Evolutionary conservation across 2,888 invertebrate genomes (phyloP), one percentile per base, ranked within the genome.

Genomic region (Sarcophaga carnaria): DNA sequence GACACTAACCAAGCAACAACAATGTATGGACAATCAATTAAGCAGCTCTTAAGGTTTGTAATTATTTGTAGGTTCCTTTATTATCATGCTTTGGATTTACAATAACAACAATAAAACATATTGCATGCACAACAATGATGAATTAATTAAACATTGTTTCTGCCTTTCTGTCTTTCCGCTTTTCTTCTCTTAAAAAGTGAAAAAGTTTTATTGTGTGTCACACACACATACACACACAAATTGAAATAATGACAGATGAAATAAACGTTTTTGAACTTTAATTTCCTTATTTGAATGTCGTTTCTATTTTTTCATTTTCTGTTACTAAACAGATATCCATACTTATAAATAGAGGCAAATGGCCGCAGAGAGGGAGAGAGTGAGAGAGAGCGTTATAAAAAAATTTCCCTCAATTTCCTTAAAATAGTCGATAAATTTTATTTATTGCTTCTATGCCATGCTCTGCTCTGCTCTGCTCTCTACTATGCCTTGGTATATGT

Each of bases 331-430:
- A 4, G 17, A 17, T 12, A 67, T n/a, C 2, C 17, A 67, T n/a
- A 6, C 17, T 66, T 45, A 37, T 4, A 49, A 49, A 14, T 5
- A 37, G 6, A 0, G 8, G 54, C 12, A 54, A 54, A 17, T 17
- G 17, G 54, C 12, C 17, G 4, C 14, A 14, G 54, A 54, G 54
- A 54, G 37, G 2, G 37, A 8, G 37, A 37, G 8, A 37, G 37
- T 1, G 37, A 8, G 37, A 10, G 37, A 37, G 37, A 2, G 37
- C 8, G 37, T 37, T 37, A 37, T 22, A 62, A 62, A 62, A 62
- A 64, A 22, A 45, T n/a, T n/a, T 67, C n/a, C 2, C n/a, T n/a
- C 66, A 67, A 67, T 45, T 67, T 67, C 66, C 66, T 67, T 67
- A 17, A 45, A 10, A 10, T 54, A 45, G 37, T 37, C 11, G 17